phyloP scores from a whole-genome alignment of 1,140 invertebrate species.

The Lerema accius region DNA sequence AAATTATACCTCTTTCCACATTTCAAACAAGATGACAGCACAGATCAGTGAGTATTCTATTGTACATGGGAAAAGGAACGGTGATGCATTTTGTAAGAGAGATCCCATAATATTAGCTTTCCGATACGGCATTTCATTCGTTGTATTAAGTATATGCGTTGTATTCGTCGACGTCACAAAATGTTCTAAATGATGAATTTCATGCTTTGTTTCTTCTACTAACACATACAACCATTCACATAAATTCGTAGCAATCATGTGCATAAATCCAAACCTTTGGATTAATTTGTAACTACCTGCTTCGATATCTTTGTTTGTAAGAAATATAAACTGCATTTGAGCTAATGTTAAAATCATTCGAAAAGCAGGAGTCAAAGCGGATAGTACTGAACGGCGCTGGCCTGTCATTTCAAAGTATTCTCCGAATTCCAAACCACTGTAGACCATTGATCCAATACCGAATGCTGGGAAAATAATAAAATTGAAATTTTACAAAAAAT shows the following conservation, averaged over 20 bases:
- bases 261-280: constrained; percentile 91
- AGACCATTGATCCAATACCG: constrained; percentile 89
- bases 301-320: constrained; percentile 87
- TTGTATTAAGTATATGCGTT: constrained; percentile 38
- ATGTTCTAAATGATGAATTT: constrained; percentile 86
- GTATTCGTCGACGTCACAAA: constrained; percentile 44
- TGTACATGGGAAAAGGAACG: constrained; percentile 95
- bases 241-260: constrained; percentile 92
- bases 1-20: constrained; percentile 88
- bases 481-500: too few relatives aligned
- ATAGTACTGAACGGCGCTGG: constrained; percentile 83
- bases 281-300: constrained; percentile 85
- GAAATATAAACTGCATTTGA: constrained; percentile 89
- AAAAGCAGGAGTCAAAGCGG: constrained; percentile 84
- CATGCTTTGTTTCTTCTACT: constrained; percentile 91
- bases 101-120: constrained; percentile 85
- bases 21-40: constrained; percentile 92
- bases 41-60: constrained; percentile 94
- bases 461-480: constrained; percentile 81
- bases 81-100: constrained; percentile 91
- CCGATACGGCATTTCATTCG: constrained; percentile 60
- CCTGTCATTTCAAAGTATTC: constrained; percentile 86
- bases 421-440: constrained; percentile 87
- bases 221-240: constrained; percentile 93
- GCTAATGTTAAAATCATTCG: constrained; percentile 86